Conservation (phyloP, 1,140 invertebrate genomes). For the Drosophila parvula region DNA sequence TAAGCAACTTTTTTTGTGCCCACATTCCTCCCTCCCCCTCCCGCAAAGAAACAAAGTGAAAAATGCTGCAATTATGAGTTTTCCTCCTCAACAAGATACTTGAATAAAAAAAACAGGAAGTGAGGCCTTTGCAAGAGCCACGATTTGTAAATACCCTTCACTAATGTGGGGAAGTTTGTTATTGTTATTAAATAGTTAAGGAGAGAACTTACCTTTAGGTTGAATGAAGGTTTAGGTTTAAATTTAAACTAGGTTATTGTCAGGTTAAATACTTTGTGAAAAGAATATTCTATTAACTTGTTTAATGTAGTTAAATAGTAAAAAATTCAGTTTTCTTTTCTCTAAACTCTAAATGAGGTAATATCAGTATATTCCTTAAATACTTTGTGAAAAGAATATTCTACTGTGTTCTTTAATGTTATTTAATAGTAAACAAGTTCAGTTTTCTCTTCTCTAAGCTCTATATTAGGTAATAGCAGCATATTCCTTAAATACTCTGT, state of each 20-base stretch:
- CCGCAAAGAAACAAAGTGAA: conserved; percentile 71
- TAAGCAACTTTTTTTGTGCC: conserved; percentile 69
- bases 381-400: too few species aligned
- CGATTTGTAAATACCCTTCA: conserved; percentile 10
- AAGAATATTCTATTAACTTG: too few species aligned
- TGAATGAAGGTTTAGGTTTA: background rate
- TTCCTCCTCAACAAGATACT: conserved; percentile 22
- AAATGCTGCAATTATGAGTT: conserved; percentile 71
- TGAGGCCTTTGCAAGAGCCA: background rate
- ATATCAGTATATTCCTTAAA: too few species aligned
- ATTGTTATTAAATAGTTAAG: background rate
- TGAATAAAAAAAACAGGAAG: conserved; percentile 39
- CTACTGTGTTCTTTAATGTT: too few species aligned
- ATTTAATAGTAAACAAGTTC: too few species aligned
- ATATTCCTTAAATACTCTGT: too few species aligned
- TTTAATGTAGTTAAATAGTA: too few species aligned
- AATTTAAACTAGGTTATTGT: background rate
- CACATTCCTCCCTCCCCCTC: conserved; percentile 50
- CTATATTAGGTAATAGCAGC: too few species aligned
- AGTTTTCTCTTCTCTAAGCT: too few species aligned
- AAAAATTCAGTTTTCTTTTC: too few species aligned
- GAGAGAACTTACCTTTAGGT: background rate
- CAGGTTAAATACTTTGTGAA: too few species aligned
- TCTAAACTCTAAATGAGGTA: too few species aligned
- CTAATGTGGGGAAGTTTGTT: background rate